These are phyloP conservation scores for Fringilla coelebs DNA, from an alignment of 2,797 vertebrate genomes.

Conservation along the genomic window DNA sequence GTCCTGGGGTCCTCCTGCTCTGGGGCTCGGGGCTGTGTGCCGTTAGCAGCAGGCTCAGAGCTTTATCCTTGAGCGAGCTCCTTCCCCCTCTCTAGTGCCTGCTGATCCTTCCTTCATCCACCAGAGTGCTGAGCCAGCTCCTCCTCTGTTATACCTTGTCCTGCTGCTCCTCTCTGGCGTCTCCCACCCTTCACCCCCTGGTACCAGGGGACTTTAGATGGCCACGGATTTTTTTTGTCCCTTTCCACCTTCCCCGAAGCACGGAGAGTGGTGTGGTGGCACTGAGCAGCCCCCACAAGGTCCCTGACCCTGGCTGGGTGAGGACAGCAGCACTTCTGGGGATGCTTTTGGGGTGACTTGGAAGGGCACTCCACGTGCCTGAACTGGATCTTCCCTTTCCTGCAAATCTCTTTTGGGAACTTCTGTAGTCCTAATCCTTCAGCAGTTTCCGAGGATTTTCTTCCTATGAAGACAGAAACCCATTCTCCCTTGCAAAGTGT, in stretches of 20 bases:
- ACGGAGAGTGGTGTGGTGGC: background rate
- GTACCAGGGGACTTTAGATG: background rate
- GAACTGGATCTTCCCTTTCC: background rate
- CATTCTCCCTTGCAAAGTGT: background rate
- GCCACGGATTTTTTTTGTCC: background rate
- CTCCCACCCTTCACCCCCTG: background rate
- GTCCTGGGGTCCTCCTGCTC: background rate
- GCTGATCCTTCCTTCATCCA: background rate
- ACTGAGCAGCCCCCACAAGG: background rate
- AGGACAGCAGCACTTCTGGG: fast-evolving
- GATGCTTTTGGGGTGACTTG: fast-evolving
- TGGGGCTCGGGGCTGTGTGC: background rate
- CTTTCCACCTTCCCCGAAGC: background rate
- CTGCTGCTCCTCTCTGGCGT: background rate
- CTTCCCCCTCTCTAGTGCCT: background rate
- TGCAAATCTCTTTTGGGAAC: background rate
- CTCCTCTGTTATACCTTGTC: fast-evolving
- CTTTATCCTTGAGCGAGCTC: background rate
- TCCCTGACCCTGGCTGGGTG: background rate
- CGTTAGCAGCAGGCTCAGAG: background rate
- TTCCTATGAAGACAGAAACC: background rate
- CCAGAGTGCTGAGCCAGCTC: background rate
- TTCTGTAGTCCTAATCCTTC: background rate
- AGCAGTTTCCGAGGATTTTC: background rate
- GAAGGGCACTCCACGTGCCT: background rate